Evolutionary conservation across 2,797 vertebrate genomes (phyloP).

Genomic region (Lithobates pipiens): DNA sequence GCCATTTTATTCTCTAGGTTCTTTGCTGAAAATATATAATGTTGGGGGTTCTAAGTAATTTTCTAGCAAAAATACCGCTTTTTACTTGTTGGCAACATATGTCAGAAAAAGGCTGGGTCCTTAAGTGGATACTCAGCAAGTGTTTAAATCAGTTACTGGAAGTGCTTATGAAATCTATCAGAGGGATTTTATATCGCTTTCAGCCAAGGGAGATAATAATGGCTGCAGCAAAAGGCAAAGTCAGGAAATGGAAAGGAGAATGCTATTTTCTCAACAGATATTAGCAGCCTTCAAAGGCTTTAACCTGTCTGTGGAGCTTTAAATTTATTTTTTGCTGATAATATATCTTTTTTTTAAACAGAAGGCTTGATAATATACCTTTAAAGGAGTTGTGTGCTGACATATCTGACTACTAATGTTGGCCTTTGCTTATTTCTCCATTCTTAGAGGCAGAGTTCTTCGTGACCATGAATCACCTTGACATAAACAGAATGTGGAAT

Average conservation of each 20-base stretch:
- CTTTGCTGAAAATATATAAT: no score
- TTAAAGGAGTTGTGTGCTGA: background rate
- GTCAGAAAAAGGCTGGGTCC: no score
- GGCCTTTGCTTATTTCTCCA: background rate
- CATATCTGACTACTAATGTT: background rate
- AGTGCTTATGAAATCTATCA: no score
- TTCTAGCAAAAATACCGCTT: no score
- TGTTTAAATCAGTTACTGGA: no score
- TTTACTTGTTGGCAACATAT: no score
- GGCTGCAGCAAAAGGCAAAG: no score
- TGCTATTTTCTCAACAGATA: background rate
- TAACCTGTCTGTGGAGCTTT: background rate
- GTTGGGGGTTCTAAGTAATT: no score
- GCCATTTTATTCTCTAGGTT: no score
- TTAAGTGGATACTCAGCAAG: no score
- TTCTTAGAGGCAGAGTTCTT: background rate
- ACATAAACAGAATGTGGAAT: slow-evolving; percentile 43
- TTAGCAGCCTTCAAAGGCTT: background rate
- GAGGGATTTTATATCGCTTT: no score
- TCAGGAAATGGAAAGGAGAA: background rate
- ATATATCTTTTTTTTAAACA: background rate
- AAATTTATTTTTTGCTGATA: background rate
- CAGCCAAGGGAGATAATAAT: no score
- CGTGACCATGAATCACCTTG: slow-evolving; percentile 54
- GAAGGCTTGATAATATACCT: background rate